phyloP scores from a whole-genome alignment of 2,113 vertebrate genomes.

The Hydropotes inermis region DNA sequence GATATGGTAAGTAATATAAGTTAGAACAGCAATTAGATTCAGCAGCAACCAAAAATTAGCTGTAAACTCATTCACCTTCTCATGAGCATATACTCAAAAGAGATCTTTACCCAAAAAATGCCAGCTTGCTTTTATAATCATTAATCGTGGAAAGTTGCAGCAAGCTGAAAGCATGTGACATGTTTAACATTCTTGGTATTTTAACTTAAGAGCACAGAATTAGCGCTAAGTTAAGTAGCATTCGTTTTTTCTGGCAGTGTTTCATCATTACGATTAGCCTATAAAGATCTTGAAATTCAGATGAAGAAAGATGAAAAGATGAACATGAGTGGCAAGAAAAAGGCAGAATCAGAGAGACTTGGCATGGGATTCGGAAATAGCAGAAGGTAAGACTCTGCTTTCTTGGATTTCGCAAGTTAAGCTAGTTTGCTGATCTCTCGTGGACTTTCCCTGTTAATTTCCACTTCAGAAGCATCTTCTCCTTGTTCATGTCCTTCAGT shows the following conservation, averaged over 20 bases:
- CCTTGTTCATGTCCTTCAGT: neutral
- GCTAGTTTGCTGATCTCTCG: fast-evolving
- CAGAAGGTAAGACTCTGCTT: conserved; percentile 69
- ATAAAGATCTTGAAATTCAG: conserved; percentile 91
- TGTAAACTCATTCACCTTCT: neutral
- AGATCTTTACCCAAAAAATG: neutral
- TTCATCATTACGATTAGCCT: conserved; percentile 88
- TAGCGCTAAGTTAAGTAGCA: neutral
- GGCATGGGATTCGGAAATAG: conserved; percentile 91
- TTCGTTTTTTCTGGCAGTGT: conserved; percentile 77
- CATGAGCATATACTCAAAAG: neutral
- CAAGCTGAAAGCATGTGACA: fast-evolving
- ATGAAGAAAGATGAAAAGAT: conserved; percentile 85
- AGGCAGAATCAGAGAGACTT: conserved; percentile 89
- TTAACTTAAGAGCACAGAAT: neutral
- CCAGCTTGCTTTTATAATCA: neutral
- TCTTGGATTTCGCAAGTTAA: too few species aligned
- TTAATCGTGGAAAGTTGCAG: neutral
- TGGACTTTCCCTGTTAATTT: neutral
- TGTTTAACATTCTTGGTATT: neutral
- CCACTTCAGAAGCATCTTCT: fast-evolving
- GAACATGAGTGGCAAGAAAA: conserved; percentile 86
- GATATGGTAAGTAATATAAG: neutral
- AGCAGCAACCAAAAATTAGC: neutral
- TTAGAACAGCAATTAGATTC: too few species aligned